Evolutionary conservation across 2,797 vertebrate genomes (phyloP).

Genomic region (Taenioides sp.): DNA sequence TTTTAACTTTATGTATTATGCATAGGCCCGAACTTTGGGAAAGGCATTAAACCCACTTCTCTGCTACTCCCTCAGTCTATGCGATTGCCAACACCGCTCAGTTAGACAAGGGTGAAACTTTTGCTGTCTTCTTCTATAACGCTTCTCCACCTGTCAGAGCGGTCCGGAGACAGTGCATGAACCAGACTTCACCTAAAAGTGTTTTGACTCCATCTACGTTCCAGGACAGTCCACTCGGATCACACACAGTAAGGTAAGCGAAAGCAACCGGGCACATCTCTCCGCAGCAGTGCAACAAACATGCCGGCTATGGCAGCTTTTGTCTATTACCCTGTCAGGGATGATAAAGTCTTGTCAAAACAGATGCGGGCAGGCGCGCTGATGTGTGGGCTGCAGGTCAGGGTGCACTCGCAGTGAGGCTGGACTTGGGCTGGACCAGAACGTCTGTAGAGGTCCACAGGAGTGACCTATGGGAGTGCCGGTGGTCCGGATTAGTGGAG

Average conservation of each 20-base stretch:
- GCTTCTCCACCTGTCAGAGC: slow-evolving; percentile 24
- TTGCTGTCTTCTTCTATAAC: slow-evolving; percentile 12
- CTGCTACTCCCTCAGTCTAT: background rate
- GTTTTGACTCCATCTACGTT: slow-evolving; percentile 20
- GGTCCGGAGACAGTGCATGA: slow-evolving; percentile 14
- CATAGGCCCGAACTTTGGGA: background rate
- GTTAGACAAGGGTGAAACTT: slow-evolving; percentile 30
- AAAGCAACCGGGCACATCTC: slow-evolving; percentile 17
- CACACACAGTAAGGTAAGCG: slow-evolving; percentile 7
- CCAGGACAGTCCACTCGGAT: slow-evolving; percentile 23
- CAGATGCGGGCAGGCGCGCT: background rate
- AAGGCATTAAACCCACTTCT: background rate
- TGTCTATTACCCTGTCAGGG: slow-evolving; percentile 15
- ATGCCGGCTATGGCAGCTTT: slow-evolving; percentile 16
- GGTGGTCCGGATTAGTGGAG: slow-evolving; percentile 20
- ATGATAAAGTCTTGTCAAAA: slow-evolving; percentile 18
- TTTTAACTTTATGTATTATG: background rate
- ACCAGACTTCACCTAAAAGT: slow-evolving; percentile 34
- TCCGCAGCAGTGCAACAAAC: slow-evolving; percentile 16
- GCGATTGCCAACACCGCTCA: background rate
- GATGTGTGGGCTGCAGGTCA: slow-evolving; percentile 9
- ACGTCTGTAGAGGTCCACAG: slow-evolving; percentile 21
- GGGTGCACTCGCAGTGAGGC: background rate
- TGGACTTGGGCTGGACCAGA: slow-evolving; percentile 1
- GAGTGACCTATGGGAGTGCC: slow-evolving; percentile 20